Evolutionary conservation across 2,888 invertebrate species (phyloP).

Genomic region (Himalopsyche anomala): DNA sequence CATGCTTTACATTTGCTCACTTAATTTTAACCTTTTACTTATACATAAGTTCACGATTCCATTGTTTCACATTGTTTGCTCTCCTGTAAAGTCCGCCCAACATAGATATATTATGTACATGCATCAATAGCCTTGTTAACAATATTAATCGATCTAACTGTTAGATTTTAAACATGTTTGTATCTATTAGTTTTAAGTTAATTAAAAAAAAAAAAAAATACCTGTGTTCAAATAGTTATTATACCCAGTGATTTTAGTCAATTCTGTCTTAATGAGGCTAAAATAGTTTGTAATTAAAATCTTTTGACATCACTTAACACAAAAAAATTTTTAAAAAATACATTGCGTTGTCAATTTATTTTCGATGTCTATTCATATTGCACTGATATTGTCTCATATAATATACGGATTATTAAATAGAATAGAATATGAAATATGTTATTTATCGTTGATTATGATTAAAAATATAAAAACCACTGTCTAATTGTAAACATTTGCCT

Average conservation of each 20-base stretch:
- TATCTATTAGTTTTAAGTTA: background rate
- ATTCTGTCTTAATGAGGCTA: background rate
- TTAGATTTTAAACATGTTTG: background rate
- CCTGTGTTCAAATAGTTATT: constrained; percentile 16
- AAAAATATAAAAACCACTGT: background rate
- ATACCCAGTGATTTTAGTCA: constrained; percentile 17
- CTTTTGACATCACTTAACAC: background rate
- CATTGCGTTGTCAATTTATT: background rate
- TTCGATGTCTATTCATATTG: background rate
- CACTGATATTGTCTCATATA: background rate
- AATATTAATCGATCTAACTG: background rate
- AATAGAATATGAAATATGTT: background rate
- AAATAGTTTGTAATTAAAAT: background rate
- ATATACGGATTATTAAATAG: background rate
- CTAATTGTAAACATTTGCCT: background rate
- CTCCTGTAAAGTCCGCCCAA: too few relatives aligned
- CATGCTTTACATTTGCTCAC: too few relatives aligned
- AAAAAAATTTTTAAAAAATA: too few relatives aligned
- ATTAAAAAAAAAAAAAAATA: background rate
- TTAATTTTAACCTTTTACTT: too few relatives aligned
- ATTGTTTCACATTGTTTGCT: too few relatives aligned
- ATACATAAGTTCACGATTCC: too few relatives aligned
- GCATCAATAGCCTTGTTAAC: background rate
- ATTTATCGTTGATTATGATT: constrained; percentile 27
- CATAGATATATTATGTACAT: background rate